Conservation (phyloP, 2,797 vertebrate genomes). For the Sebastiscus tertius region DNA sequence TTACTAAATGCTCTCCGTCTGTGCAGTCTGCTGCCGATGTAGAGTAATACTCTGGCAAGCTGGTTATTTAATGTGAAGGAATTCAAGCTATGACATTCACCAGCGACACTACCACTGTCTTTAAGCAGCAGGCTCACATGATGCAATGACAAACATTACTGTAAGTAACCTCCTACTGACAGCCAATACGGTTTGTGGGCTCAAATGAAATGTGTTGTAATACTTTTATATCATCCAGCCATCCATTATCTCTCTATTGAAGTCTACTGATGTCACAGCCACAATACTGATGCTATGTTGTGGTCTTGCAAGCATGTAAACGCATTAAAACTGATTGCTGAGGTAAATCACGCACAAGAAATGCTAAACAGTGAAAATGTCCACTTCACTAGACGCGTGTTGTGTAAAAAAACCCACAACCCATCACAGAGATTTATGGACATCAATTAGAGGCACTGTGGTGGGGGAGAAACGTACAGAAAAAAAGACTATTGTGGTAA, state of each 20-base stretch:
- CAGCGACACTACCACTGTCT: neutral
- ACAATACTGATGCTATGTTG: neutral
- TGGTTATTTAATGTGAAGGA: neutral
- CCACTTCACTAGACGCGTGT: neutral
- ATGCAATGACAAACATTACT: neutral
- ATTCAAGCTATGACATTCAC: neutral
- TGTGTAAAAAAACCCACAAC: neutral
- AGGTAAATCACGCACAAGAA: neutral
- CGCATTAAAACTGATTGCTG: neutral
- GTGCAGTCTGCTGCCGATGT: slow-evolving; percentile 20
- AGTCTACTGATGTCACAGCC: neutral
- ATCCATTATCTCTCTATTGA: neutral
- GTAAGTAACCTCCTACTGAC: neutral
- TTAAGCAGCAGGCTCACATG: neutral
- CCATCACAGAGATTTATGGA: too few species aligned
- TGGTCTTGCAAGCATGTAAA: neutral
- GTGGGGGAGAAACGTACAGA: neutral
- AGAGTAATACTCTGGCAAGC: neutral
- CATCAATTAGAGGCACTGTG: neutral
- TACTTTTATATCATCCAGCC: neutral
- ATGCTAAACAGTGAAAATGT: neutral
- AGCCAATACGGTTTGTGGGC: neutral
- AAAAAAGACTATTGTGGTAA: neutral
- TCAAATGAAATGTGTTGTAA: neutral
- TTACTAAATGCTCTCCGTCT: slow-evolving; percentile 42